Base-by-base conservation (phyloP, 2,888 invertebrate species). In the Physocephala rufipes region DNA sequence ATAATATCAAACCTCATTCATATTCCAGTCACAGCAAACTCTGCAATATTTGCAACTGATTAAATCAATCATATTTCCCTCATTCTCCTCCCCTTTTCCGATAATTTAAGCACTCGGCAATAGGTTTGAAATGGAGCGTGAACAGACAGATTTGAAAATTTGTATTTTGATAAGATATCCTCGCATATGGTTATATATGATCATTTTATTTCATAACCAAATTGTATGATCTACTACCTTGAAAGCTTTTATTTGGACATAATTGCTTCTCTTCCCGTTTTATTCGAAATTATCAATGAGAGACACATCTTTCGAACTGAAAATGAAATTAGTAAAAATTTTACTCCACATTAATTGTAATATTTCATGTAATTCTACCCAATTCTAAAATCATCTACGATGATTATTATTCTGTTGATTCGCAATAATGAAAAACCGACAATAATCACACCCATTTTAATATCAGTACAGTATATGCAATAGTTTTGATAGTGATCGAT, bases 91-190 rank as follows among this genome's bases (percentile, higher is more conserved):
- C 16, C 81, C 76, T 5, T 69, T n/a, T n/a, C n/a, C n/a, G 1
- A 71, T 53, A 30, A 82, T 61, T 61, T 79, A 66, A 0, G 78
- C 78, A 13, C 81, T 79, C 3, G 49, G 5, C 0, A 43, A n/a
- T n/a, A n/a, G 30, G 68, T 82, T 80, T 2, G 79, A 13, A 2
- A 76, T 16, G 0, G 84, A 82, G 1, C 80, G 77, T 0, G 85
- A 77, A 74, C 82, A 85, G 4, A 84, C 84, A 0, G 86, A 86
- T 72, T 75, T 78, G 69, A 86, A 86, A 45, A 85, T 79, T 74
- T 86, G 85, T 30, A 85, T 75, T n/a, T 81, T 79, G 62, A 86
- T 9, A 2, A 86, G 85, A 80, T 86, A 86, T 2, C 84, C 83
- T 16, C 79, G 80, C 80, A 86, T 80, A 45, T 86, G 74, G n/a